Percentiles rank a stretch among this genome's conserved stretches.
These are phyloP conservation scores for Brachycybe producta DNA, from an alignment of 2,888 invertebrate species.

Conservation along the genomic window DNA sequence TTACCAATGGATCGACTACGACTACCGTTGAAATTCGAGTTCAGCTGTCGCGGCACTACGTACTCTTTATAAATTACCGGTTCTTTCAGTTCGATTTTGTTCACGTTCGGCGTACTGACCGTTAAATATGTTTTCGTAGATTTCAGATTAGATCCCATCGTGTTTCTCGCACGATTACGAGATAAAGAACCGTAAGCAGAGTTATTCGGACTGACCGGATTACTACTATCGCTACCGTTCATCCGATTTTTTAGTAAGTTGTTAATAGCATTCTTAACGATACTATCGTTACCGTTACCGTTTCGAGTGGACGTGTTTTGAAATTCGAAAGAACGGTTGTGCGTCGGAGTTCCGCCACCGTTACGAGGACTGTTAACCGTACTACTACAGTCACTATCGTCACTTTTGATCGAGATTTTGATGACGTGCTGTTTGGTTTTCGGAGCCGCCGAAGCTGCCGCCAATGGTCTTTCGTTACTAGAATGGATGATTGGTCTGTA, in stretches of 20 bases:
- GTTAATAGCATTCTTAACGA: slow-evolving; percentile 17
- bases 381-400: slow-evolving; percentile 15
- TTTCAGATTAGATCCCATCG: neutral
- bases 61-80: neutral
- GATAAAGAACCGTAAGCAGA: slow-evolving; percentile 8
- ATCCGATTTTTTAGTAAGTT: slow-evolving; percentile 7
- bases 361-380: slow-evolving; percentile 12
- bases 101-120: slow-evolving; percentile 15
- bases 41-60: neutral
- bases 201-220: neutral
- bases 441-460: neutral
- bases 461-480: neutral
- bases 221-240: slow-evolving; percentile 2
- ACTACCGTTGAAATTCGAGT: neutral
- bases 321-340: neutral
- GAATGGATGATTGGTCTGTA: neutral
- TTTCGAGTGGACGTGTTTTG: neutral
- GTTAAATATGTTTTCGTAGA: slow-evolving; percentile 10
- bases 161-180: neutral
- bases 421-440: slow-evolving; percentile 15
- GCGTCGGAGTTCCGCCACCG: neutral
- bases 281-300: slow-evolving; percentile 3
- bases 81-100: slow-evolving; percentile 4
- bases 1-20: slow-evolving; percentile 16
- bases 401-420: slow-evolving; percentile 15